Percentiles rank a stretch among this genome's conserved stretches.
These are phyloP conservation scores for Apostichopus californicus DNA, from an alignment of 35 echinoderm and acorn worm genomes.

Conservation along the genomic window DNA sequence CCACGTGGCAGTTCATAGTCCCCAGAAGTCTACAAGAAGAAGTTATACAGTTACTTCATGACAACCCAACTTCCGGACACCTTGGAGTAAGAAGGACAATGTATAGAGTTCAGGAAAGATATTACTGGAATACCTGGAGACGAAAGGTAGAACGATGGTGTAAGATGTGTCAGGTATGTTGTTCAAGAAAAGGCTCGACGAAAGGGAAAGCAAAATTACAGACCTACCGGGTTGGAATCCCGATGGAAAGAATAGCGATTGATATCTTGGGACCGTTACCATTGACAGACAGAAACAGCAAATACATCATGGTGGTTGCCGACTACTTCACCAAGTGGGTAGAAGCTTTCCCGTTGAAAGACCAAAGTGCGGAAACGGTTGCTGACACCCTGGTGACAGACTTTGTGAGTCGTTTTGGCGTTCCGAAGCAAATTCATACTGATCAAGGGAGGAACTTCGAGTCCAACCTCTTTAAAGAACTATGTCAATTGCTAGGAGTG, in stretches of 20 bases:
- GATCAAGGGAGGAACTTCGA: conserved; percentile 66
- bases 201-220: not conserved
- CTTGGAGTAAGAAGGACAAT: conserved; percentile 48
- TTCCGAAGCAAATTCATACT: conserved; percentile 43
- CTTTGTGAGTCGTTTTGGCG: conserved; percentile 34
- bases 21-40: conserved; percentile 14
- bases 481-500: conserved; percentile 53
- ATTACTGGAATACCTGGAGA: conserved; percentile 48
- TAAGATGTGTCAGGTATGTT: conserved; percentile 4
- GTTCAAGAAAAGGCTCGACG: not conserved
- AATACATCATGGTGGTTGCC: conserved; percentile 47
- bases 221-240: conserved; percentile 22
- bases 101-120: conserved; percentile 7
- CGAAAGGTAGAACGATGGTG: not conserved
- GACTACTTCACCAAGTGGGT: conserved; percentile 69
- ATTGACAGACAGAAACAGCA: conserved; percentile 14
- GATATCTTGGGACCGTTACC: conserved; percentile 40
- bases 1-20: conserved; percentile 42
- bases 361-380: conserved; percentile 56
- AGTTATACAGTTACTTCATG: conserved; percentile 19
- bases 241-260: conserved; percentile 66
- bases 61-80: conserved; percentile 42
- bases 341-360: conserved; percentile 17
- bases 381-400: conserved; percentile 42
- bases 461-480: not conserved